Evolutionary conservation across 2,888 invertebrate species (phyloP).

Genomic region (Drosophila merina): DNA sequence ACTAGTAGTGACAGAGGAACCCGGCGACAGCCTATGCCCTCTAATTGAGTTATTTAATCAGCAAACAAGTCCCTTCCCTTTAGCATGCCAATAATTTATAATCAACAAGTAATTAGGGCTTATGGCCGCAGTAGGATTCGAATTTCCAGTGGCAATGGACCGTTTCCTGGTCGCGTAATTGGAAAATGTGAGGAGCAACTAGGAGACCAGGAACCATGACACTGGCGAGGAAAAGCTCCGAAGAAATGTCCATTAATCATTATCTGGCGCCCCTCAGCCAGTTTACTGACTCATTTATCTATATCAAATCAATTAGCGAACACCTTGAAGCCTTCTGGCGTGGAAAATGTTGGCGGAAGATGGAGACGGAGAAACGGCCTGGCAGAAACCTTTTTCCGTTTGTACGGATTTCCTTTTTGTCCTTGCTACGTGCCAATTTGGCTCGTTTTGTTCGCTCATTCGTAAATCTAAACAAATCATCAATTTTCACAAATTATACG

Average conservation of each 20-base stretch:
- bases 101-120: conserved; percentile 56
- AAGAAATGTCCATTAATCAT: conserved; percentile 66
- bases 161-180: conserved; percentile 28
- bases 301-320: conserved; percentile 76
- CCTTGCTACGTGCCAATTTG: conserved; percentile 74
- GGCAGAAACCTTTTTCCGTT: conserved; percentile 48
- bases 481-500: conserved; percentile 80
- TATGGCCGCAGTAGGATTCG: conserved; percentile 29
- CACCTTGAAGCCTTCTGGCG: conserved; percentile 36
- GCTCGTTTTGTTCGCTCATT: conserved; percentile 74
- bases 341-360: conserved; percentile 28
- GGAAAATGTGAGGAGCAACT: conserved; percentile 36
- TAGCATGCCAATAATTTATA: conserved; percentile 39
- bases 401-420: conserved; percentile 35
- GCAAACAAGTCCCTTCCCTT: conserved; percentile 3
- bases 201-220: conserved; percentile 9
- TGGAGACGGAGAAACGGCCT: not conserved
- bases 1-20: conserved; percentile 10
- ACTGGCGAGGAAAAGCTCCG: conserved; percentile 12
- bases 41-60: conserved; percentile 52
- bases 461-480: conserved; percentile 80
- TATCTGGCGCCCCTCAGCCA: conserved; percentile 56
- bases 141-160: conserved; percentile 22
- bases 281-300: conserved; percentile 70
- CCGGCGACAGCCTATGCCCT: not conserved